Percentiles rank a stretch among this genome's conserved stretches.
Evolutionary conservation across 2,888 invertebrate genomes (phyloP).

Genomic region (Drosophila leonis): DNA sequence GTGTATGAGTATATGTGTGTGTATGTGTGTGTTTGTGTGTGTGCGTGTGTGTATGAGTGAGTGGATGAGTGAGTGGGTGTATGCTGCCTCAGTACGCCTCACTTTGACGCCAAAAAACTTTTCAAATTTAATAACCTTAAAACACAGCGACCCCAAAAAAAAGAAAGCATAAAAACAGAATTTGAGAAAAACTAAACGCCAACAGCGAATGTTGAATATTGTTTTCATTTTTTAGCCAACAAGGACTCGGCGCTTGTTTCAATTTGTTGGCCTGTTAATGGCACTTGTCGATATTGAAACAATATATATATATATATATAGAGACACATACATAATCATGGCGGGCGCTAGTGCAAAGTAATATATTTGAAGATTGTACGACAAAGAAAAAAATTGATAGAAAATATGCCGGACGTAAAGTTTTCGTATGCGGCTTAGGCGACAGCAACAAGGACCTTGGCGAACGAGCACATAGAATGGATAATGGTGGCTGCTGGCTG

Average conservation of each 20-base stretch:
- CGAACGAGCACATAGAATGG: conserved; percentile 47
- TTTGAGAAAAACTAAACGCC: conserved; percentile 18
- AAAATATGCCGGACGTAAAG: conserved; percentile 53
- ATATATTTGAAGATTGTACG: conserved; percentile 41
- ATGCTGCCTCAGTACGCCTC: conserved; percentile 29
- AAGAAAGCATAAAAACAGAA: not conserved
- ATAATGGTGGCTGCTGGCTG: conserved; percentile 61
- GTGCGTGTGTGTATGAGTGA: conserved; percentile 9
- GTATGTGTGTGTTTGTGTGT: conserved; percentile 17
- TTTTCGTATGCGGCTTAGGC: conserved; percentile 35
- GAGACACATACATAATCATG: conserved; percentile 42
- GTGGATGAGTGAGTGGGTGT: conserved; percentile 3
- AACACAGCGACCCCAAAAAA: conserved; percentile 50
- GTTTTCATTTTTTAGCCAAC: conserved; percentile 9
- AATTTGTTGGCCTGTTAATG: conserved; percentile 58
- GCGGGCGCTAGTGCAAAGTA: conserved; percentile 38
- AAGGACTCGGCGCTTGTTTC: conserved; percentile 32
- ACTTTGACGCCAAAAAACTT: conserved; percentile 75
- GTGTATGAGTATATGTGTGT: conserved; percentile 3
- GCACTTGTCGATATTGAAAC: conserved; percentile 55
- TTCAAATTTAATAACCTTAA: conserved; percentile 79
- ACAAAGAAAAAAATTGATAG: conserved; percentile 33
- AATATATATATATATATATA: conserved; percentile 21
- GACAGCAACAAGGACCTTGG: conserved; percentile 41
- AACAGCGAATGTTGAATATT: conserved; percentile 26